Evolutionary conservation across 2,113 vertebrate species (phyloP), one percentile per base, ranked within the genome.

Genomic region (Malurus cyaneus): DNA sequence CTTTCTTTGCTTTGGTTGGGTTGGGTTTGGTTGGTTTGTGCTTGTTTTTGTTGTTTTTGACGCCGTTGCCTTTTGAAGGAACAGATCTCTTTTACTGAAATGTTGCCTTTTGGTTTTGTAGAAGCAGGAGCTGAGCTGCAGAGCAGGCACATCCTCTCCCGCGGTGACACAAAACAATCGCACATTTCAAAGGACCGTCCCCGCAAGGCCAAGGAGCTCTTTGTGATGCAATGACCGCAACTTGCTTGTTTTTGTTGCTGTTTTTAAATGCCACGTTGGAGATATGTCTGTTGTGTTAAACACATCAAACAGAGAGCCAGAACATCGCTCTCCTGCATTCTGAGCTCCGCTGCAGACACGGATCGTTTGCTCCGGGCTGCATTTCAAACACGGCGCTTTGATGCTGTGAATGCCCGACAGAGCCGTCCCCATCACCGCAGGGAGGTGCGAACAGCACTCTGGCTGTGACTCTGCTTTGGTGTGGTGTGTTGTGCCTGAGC

Each of bases 141-240:
- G 83, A 50, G 10, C 23, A 41, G 61, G 17, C 65, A 76, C 74
- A 61, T 26, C 72, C 74, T 69, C 65, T 88, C 71, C 56, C 62
- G 39, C 85, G 72, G 44, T 6, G 86, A 86, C 92, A 96, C 83
- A 80, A 96, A 96, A 87, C 67, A 74, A 87, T 12, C 73, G 46
- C 5, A 70, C 96, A 95, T 96, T 97, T 97, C 97, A 97, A 97
- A 97, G 96, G 74, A 76, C 24, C 49, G 76, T 92, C 92, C 69
- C 96, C 56, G 88, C 86, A 83, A 94, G 88, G 85, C 82, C 89
- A 94, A 93, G 89, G 86, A 82, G 87, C 83, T 88, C 93, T 95
- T 95, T 97, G 86, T 96, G 89, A 95, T 95, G 96, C 53, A 97
- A 97, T 95, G n/a, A 88, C 41, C 92, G 77, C n/a, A 65, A 16